Evolutionary conservation across 2,888 invertebrate genomes (phyloP).

Genomic region (Hemistola chrysoprasaria): DNA sequence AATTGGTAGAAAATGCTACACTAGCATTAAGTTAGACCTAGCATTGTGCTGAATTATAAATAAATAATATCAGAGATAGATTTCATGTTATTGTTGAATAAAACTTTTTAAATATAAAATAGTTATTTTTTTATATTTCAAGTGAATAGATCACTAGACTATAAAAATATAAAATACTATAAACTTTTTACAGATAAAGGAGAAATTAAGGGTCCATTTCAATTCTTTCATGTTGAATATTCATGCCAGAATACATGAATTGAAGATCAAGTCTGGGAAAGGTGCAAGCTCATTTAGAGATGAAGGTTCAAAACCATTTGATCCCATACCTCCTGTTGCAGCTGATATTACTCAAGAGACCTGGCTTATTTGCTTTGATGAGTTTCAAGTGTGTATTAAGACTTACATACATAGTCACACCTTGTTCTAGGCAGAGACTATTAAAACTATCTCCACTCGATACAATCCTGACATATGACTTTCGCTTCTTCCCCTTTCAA

Average conservation of each 20-base stretch:
- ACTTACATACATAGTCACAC: conserved; percentile 1
- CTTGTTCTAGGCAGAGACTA: no score
- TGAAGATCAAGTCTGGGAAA: conserved; percentile 84
- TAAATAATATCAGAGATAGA: no score
- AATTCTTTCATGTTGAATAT: conserved; percentile 99
- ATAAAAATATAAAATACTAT: no score
- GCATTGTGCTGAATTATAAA: no score
- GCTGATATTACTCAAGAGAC: conserved; percentile 91
- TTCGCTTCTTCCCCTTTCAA: no score
- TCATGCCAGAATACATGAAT: conserved; percentile 93
- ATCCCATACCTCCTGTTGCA: conserved; percentile 97
- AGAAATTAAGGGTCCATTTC: conserved; percentile 94
- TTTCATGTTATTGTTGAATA: no score
- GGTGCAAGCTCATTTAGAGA: conserved; percentile 73
- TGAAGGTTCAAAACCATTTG: conserved; percentile 83
- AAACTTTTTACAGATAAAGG: conserved; percentile 80
- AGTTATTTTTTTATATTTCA: background rate
- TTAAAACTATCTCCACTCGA: no score
- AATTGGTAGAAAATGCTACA: no score
- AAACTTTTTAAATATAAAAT: no score
- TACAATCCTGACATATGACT: no score
- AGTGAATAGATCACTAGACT: no score
- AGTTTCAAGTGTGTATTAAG: conserved; percentile 94
- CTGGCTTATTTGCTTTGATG: conserved; percentile 98
- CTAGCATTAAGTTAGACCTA: no score